phyloP scores from a whole-genome alignment of 2,888 invertebrate genomes.

The Temnothorax rugatulus region DNA sequence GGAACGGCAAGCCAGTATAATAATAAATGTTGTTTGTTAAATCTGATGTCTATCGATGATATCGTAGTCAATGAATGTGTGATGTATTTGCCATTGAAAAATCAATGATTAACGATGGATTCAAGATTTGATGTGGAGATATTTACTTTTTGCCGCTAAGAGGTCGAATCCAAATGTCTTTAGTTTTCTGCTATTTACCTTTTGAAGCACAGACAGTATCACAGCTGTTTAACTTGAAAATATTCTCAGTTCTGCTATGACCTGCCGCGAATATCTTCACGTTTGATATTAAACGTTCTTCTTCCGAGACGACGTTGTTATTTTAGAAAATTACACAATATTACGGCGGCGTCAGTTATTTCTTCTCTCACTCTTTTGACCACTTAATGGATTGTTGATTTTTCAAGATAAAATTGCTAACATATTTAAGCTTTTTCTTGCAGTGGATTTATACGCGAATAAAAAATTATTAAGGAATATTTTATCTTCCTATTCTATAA shows the following conservation, averaged over 20 bases:
- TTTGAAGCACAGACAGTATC: conserved; percentile 9
- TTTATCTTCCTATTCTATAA: background rate
- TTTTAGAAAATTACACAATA: conserved; percentile 38
- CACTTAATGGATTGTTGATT: conserved; percentile 28
- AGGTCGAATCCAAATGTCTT: background rate
- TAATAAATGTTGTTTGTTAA: background rate
- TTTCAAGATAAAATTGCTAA: conserved; percentile 20
- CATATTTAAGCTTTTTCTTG: background rate
- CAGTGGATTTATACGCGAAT: background rate
- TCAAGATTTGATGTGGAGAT: background rate
- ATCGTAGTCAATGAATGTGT: background rate
- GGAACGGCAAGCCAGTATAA: background rate
- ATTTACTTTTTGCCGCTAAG: background rate
- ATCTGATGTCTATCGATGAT: background rate
- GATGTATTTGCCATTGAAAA: background rate
- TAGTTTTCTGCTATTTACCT: conserved; percentile 1
- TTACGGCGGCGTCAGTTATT: conserved; percentile 4
- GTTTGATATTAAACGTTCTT: conserved; percentile 19
- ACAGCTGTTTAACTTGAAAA: conserved; percentile 17
- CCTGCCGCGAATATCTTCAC: conserved; percentile 11
- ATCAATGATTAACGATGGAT: conserved; percentile 1
- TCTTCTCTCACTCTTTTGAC: background rate
- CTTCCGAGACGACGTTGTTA: conserved; percentile 21
- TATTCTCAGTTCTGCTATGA: conserved; percentile 9
- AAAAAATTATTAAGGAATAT: background rate